These are phyloP conservation scores for Eupithecia abbreviata DNA, from an alignment of 2,888 invertebrate genomes.

Conservation along the genomic window DNA sequence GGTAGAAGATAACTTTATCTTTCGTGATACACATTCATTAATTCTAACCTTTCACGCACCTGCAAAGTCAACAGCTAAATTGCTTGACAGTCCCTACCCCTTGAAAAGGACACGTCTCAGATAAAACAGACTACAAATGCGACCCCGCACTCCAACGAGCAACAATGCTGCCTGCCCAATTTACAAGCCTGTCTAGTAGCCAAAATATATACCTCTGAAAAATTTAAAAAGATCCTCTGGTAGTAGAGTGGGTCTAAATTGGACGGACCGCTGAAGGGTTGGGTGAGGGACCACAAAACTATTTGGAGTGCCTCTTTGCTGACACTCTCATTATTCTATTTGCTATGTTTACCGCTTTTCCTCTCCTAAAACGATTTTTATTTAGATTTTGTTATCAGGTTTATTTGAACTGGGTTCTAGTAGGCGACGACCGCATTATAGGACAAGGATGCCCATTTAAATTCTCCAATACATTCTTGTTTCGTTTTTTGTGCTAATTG, in stretches of 20 bases:
- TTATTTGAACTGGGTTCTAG: not conserved
- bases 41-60: not conserved
- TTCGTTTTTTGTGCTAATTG: too few species aligned
- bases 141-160: slow-evolving; percentile 26
- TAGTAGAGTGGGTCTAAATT: slow-evolving; percentile 44
- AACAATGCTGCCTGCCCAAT: slow-evolving; percentile 31
- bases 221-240: slow-evolving; percentile 51
- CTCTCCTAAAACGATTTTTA: not conserved
- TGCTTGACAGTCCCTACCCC: not conserved
- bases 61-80: slow-evolving; percentile 9
- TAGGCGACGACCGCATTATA: too few species aligned
- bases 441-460: too few species aligned
- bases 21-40: too few species aligned
- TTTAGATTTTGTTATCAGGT: not conserved
- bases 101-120: slow-evolving; percentile 4
- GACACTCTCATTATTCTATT: slow-evolving; percentile 36
- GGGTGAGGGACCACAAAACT: slow-evolving; percentile 50
- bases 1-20: too few species aligned
- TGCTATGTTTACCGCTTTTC: slow-evolving; percentile 31
- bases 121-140: slow-evolving; percentile 38
- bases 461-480: too few species aligned
- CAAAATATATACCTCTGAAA: slow-evolving; percentile 45
- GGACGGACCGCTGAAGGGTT: slow-evolving; percentile 46
- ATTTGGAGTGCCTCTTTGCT: slow-evolving; percentile 39
- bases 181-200: slow-evolving; percentile 41